Percentiles rank a stretch among this genome's conserved stretches.
Evolutionary conservation across 2,113 vertebrate genomes (phyloP).

Genomic region (Carassius carassius): DNA sequence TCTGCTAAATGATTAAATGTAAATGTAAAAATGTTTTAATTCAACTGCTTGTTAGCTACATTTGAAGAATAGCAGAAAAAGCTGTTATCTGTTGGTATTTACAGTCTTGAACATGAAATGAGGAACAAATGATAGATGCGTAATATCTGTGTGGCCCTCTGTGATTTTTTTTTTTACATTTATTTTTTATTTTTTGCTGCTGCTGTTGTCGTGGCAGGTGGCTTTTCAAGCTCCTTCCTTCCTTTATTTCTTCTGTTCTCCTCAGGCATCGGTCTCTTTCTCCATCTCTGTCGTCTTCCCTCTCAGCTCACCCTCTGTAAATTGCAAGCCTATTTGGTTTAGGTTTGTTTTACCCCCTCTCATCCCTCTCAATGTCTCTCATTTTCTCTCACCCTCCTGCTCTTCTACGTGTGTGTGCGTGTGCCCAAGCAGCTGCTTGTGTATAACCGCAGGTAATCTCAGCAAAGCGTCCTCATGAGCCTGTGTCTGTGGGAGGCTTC

Average conservation of each 20-base stretch:
- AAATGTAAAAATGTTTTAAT: too few relatives aligned
- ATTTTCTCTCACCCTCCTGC: constrained; percentile 60
- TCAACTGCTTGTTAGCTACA: not conserved
- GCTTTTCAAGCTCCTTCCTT: constrained; percentile 64
- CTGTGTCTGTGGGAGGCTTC: constrained; percentile 79
- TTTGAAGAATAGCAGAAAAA: not conserved
- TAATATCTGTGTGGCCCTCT: constrained; percentile 74
- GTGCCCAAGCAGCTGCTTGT: constrained; percentile 50
- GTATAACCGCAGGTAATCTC: constrained; percentile 76
- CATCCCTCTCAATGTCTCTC: constrained; percentile 68
- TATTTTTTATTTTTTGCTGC: constrained; percentile 67
- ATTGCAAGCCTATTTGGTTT: constrained; percentile 76
- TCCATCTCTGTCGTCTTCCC: constrained; percentile 60
- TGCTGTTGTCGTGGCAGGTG: constrained; percentile 70
- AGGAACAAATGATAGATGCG: constrained; percentile 74
- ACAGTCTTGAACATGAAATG: constrained; percentile 54
- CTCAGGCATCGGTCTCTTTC: constrained; percentile 48
- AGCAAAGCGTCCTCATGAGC: constrained; percentile 75
- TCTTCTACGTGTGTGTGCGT: constrained; percentile 45
- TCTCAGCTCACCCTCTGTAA: constrained; percentile 67
- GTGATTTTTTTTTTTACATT: constrained; percentile 65
- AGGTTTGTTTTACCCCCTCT: constrained; percentile 76
- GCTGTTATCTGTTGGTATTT: not conserved
- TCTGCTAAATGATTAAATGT: too few relatives aligned
- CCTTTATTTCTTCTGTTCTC: constrained; percentile 59